Evolutionary conservation across 35 echinoderm and acorn worm genomes (phyloP), one percentile per base, ranked within the genome.

Genomic region (Holothuria glaberrima): DNA sequence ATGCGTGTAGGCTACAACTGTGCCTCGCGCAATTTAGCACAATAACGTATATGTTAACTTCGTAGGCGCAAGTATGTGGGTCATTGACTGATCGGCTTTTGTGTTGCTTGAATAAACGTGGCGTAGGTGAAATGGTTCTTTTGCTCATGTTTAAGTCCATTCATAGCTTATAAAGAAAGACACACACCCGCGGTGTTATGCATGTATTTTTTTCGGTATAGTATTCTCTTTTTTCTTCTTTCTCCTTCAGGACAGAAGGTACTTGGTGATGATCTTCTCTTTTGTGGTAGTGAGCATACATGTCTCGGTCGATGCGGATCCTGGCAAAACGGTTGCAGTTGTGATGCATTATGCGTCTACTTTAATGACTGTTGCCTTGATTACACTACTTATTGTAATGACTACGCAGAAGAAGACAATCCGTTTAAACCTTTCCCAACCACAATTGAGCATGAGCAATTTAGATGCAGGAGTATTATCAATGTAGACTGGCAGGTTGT

Each of bases 251-350:
- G 22, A 41, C 16, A 17, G 18, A 38, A 32, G 5, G 24, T 75
- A 12, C 41, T 75, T 9, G 33, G 20, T 38, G 30, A 75, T 17
- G 33, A 75, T n/a, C 6, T 75, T 21, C 44, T 75, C 14, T 41
- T 75, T 31, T 75, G 71, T 21, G 71, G 71, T 2, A 75, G 31
- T 18, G 16, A 41, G 4, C 71, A 75, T 41, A 75, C 71, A 0
- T 75, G 71, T n/a, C 28, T 9, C 12, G 71, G 31, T 41, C 32
- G 71, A 75, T 75, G 71, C 20, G 71, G 71, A n/a, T 75, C 71
- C 9, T 75, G 71, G 71, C 12, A 21, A 45, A 9, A 17, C 22
- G 32, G 71, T 38, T 75, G 71, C 20, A 41, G 34, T 21, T 75
- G 71, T 75, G 71, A 75, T 38, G 33, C 18, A 12, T 29, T 75